phyloP scores from a whole-genome alignment of 2,113 vertebrate species.

The Telmatochromis brachygnathus region DNA sequence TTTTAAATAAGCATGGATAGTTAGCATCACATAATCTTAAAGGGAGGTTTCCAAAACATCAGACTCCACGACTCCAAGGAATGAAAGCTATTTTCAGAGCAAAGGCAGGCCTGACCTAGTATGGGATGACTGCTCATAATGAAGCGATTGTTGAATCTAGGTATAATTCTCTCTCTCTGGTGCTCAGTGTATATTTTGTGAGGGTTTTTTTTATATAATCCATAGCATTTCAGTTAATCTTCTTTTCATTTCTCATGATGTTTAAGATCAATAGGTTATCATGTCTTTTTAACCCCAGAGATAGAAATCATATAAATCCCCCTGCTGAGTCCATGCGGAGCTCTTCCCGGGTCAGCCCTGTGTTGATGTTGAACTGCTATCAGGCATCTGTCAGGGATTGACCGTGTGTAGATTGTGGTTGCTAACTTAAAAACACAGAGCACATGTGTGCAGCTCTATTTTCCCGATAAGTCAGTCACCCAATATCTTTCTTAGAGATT shows the following conservation, averaged over 20 bases:
- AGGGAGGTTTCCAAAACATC: not conserved
- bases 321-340: not conserved
- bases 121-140: not conserved
- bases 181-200: not conserved
- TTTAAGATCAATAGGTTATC: not conserved
- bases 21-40: not conserved
- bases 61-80: not conserved
- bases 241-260: not conserved
- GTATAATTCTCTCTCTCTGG: not conserved
- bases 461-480: not conserved
- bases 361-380: not conserved
- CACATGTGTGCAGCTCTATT: not conserved
- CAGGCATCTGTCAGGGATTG: not conserved
- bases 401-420: not conserved
- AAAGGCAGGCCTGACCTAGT: not conserved
- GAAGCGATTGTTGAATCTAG: not conserved
- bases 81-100: not conserved
- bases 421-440: not conserved
- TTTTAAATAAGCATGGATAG: not conserved
- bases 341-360: not conserved
- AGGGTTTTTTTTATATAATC: rapidly evolving
- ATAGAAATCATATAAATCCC: not conserved
- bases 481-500: not conserved
- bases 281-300: not conserved
- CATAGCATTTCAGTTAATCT: not conserved